Percentiles rank a stretch among this genome's conserved stretches.
phyloP scores from a whole-genome alignment of 2,888 invertebrate species.

The Athrips mouffetella region DNA sequence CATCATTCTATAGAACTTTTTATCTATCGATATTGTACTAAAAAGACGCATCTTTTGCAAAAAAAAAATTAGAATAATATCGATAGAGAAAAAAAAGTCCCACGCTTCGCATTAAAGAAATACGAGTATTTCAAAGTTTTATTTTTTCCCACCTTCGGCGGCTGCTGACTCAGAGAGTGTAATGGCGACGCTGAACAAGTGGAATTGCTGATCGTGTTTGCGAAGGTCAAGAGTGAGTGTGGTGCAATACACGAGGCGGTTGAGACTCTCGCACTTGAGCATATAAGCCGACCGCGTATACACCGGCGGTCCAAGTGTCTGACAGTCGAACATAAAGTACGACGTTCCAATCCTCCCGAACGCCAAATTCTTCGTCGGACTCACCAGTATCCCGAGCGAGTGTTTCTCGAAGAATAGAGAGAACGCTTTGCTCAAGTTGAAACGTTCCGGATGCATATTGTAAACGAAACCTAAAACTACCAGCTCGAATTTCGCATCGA shows the following conservation, averaged over 20 bases:
- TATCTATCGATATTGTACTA: too few relatives aligned
- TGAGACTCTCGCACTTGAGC: conserved; percentile 78
- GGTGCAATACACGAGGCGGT: conserved; percentile 80
- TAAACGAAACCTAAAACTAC: conserved; percentile 81
- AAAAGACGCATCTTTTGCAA: too few relatives aligned
- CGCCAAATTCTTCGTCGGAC: conserved; percentile 71
- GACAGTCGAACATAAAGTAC: conserved; percentile 84
- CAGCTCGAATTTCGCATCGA: conserved; percentile 76
- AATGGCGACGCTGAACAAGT: conserved; percentile 51
- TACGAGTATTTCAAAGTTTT: background rate
- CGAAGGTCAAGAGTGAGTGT: conserved; percentile 79
- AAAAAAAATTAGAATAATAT: too few relatives aligned
- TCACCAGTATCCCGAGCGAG: conserved; percentile 74
- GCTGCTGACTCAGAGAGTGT: background rate
- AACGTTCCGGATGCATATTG: conserved; percentile 71
- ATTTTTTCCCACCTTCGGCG: background rate
- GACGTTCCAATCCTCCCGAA: conserved; percentile 73
- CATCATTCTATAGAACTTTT: too few relatives aligned
- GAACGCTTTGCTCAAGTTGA: conserved; percentile 81
- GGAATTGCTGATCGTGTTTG: conserved; percentile 75
- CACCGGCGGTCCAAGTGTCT: conserved; percentile 79
- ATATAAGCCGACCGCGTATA: conserved; percentile 80
- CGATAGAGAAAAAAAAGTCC: too few relatives aligned
- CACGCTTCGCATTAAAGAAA: background rate
- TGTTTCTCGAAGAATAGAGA: conserved; percentile 78